Percentiles rank a stretch among this genome's conserved stretches.
Conservation (phyloP, 1,140 invertebrate genomes). For the Galleria mellonella region DNA sequence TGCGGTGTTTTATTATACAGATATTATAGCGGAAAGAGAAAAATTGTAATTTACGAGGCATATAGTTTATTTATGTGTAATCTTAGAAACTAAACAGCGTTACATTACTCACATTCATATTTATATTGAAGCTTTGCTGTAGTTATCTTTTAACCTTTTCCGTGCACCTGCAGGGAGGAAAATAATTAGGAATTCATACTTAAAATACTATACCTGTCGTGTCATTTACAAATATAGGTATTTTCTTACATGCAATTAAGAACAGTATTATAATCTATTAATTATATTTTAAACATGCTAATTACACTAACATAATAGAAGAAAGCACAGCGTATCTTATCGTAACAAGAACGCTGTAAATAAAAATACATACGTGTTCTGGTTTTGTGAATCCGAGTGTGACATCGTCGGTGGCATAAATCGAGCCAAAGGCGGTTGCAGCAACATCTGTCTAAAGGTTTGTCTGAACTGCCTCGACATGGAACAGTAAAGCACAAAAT, state of each 20-base stretch:
- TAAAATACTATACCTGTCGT: not conserved
- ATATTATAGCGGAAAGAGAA: too few relatives aligned
- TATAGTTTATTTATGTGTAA: not conserved
- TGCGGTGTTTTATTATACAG: too few relatives aligned
- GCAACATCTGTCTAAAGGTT: constrained; percentile 88
- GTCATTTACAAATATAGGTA: not conserved
- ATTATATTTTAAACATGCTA: too few relatives aligned
- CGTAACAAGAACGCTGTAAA: too few relatives aligned
- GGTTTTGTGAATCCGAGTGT: constrained; percentile 57
- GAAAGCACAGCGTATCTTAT: too few relatives aligned
- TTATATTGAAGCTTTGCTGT: constrained; percentile 1
- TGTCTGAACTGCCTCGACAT: constrained; percentile 95
- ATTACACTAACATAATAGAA: too few relatives aligned
- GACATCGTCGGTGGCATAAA: constrained; percentile 32
- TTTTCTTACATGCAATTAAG: not conserved
- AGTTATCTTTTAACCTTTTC: constrained; percentile 5
- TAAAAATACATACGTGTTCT: constrained; percentile 47
- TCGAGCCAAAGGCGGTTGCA: constrained; percentile 57
- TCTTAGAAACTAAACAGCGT: not conserved
- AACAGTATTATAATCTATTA: too few relatives aligned
- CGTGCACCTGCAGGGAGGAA: constrained; percentile 3
- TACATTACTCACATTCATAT: constrained; percentile 1
- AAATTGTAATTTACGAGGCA: too few relatives aligned
- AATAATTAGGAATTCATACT: not conserved
- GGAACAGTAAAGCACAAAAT: constrained; percentile 95